phyloP scores from a whole-genome alignment of 1,140 invertebrate species.

The Bombus affinis region DNA sequence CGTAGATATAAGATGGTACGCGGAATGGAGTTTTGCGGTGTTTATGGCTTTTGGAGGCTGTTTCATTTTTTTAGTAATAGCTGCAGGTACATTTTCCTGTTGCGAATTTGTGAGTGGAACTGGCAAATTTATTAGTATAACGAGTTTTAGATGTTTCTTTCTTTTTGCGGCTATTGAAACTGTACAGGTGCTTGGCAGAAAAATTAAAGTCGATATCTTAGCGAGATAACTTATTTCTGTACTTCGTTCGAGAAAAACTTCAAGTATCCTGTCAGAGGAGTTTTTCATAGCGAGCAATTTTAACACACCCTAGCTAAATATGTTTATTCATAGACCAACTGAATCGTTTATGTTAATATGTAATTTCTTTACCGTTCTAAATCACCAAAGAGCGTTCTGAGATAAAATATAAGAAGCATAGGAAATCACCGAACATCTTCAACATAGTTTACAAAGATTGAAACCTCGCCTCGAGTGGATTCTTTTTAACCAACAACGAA shows the following conservation, averaged over 20 bases:
- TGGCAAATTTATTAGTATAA: background rate
- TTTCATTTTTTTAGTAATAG: background rate
- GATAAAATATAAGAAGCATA: too few species aligned
- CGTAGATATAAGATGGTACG: background rate
- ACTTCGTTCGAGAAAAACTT: background rate
- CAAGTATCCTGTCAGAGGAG: background rate
- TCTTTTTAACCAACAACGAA: background rate
- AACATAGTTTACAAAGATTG: background rate
- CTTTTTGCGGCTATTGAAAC: background rate
- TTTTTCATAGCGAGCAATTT: too few species aligned
- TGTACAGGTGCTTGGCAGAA: background rate
- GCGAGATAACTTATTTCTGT: background rate
- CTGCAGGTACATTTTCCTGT: background rate
- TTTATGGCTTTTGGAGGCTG: background rate
- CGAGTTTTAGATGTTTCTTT: background rate
- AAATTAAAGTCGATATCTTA: background rate
- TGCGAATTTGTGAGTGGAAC: background rate
- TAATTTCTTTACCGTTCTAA: background rate
- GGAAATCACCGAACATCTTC: background rate
- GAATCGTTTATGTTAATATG: background rate
- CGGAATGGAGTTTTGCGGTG: background rate
- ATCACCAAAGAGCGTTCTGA: background rate
- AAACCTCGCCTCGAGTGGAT: background rate
- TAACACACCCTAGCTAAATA: too few species aligned
- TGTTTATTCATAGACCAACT: background rate